Evolutionary conservation across 2,888 invertebrate genomes (phyloP).

Genomic region (Drosophila paracracens): DNA sequence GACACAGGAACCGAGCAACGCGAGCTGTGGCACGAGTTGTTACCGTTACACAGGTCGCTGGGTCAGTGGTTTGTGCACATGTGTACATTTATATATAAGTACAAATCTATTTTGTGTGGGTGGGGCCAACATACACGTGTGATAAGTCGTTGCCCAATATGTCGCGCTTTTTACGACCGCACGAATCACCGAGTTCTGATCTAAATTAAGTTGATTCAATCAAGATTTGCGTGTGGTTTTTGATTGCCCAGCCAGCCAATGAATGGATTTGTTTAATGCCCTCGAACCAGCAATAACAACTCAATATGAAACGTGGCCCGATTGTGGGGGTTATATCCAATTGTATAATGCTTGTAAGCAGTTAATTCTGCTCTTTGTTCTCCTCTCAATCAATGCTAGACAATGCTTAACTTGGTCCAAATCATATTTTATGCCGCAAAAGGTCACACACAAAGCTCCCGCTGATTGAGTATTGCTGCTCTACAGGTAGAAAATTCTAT

Average conservation of each 20-base stretch:
- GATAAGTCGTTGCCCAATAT: conserved; percentile 77
- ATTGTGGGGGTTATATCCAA: conserved; percentile 59
- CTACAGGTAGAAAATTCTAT: conserved; percentile 14
- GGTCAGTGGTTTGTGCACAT: conserved; percentile 47
- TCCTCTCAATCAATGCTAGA: conserved; percentile 15
- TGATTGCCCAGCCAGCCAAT: conserved; percentile 17
- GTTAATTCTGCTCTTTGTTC: conserved; percentile 50
- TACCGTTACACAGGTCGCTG: conserved; percentile 59
- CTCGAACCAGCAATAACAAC: conserved; percentile 56
- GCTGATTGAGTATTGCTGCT: conserved; percentile 19
- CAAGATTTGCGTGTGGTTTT: conserved; percentile 72
- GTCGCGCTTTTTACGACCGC: conserved; percentile 78
- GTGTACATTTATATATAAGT: neutral
- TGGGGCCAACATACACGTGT: conserved; percentile 60
- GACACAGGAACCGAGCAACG: conserved; percentile 46
- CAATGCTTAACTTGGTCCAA: conserved; percentile 31
- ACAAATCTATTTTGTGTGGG: conserved; percentile 8
- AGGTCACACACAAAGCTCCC: conserved; percentile 24
- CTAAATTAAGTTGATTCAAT: conserved; percentile 79
- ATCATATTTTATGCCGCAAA: conserved; percentile 19
- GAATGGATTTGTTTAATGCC: conserved; percentile 78
- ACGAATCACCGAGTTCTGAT: conserved; percentile 76
- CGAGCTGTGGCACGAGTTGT: conserved; percentile 56
- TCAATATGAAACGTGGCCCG: conserved; percentile 73
- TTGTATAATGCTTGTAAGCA: conserved; percentile 58